Evolutionary conservation across 2,888 invertebrate genomes (phyloP).

Genomic region (Ptycholaimellus sp.): DNA sequence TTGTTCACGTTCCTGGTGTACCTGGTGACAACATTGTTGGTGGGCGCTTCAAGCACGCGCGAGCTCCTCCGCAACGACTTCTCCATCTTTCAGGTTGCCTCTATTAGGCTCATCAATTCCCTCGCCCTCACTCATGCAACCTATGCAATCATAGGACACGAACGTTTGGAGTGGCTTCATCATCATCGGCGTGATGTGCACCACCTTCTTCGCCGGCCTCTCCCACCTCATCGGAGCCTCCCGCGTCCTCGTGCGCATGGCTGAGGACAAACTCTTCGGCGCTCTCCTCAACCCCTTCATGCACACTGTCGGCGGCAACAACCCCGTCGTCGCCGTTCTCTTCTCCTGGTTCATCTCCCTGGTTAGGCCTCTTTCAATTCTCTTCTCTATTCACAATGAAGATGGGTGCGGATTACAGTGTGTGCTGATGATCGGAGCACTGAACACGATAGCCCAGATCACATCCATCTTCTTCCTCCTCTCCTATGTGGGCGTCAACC

Average conservation of each 20-base stretch:
- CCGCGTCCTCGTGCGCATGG: conserved; percentile 76
- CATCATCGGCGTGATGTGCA: conserved; percentile 36
- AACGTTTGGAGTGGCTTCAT: conserved; percentile 34
- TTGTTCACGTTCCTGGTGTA: conserved; percentile 66
- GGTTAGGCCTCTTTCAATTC: conserved; percentile 21
- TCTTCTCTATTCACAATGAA: conserved; percentile 40
- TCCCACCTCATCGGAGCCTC: conserved; percentile 91
- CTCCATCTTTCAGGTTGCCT: conserved; percentile 13
- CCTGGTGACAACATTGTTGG: conserved; percentile 50
- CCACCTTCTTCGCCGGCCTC: conserved; percentile 81
- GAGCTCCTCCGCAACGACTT: conserved; percentile 56
- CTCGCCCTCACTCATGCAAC: background rate
- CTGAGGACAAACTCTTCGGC: conserved; percentile 77
- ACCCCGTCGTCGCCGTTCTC: conserved; percentile 57
- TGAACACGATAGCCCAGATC: conserved; percentile 80
- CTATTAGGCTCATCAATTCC: background rate
- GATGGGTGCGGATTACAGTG: conserved; percentile 51
- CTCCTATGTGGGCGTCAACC: conserved; percentile 80
- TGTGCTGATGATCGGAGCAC: conserved; percentile 65
- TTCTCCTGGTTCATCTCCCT: conserved; percentile 66
- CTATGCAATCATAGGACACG: conserved; percentile 40
- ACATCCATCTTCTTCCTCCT: conserved; percentile 87
- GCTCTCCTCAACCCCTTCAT: conserved; percentile 15
- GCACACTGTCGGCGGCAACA: conserved; percentile 46
- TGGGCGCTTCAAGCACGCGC: conserved; percentile 53